These are phyloP conservation scores for Ginglymostoma cirratum DNA, from an alignment of 2,113 vertebrate species.

Conservation along the genomic window DNA sequence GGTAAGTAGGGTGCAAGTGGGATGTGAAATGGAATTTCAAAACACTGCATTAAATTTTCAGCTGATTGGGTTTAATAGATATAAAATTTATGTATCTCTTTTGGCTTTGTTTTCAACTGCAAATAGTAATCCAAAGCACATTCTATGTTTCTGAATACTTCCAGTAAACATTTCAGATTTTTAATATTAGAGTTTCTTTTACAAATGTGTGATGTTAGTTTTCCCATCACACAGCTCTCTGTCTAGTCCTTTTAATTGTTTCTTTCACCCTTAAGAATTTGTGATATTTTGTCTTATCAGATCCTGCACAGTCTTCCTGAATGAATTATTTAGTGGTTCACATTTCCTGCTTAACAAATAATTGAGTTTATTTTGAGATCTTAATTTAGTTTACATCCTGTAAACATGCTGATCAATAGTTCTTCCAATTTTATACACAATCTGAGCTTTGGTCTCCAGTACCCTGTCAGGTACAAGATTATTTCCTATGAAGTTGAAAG, in stretches of 20 bases:
- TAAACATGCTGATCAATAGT: neutral
- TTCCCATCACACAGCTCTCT: neutral
- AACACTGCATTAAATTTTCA: neutral
- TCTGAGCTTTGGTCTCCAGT: neutral
- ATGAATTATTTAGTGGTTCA: neutral
- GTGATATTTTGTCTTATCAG: neutral
- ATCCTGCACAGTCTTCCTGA: neutral
- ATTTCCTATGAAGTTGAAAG: neutral
- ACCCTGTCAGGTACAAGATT: neutral
- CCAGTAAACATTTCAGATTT: neutral
- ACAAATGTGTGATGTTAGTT: neutral
- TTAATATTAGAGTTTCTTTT: neutral
- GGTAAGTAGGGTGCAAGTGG: neutral
- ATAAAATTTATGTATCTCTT: neutral
- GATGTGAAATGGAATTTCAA: neutral
- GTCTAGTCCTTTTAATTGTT: neutral
- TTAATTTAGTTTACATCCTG: neutral
- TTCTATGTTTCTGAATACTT: neutral
- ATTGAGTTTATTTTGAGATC: neutral
- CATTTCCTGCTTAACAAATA: neutral
- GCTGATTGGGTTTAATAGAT: neutral
- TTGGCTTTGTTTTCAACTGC: neutral
- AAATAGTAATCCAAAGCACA: neutral
- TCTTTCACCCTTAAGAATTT: neutral
- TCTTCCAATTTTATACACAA: neutral